Base-by-base conservation (phyloP, 2,888 invertebrate species). In the Aphidius colemani region DNA sequence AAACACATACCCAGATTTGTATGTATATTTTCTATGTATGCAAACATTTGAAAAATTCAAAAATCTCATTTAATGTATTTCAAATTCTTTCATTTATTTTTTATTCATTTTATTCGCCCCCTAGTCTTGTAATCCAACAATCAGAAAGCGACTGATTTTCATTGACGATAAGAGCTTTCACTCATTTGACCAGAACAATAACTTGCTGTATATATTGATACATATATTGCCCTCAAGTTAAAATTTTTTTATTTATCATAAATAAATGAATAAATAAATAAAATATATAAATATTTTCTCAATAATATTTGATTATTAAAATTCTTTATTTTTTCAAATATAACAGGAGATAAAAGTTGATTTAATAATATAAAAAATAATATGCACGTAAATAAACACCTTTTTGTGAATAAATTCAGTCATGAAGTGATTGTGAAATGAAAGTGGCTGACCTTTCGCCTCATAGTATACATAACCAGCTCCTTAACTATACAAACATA, bases 381-480 rank as follows among this genome's bases (percentile, higher is more conserved):
- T 30, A 30, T 30, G 30, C 30, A 30, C 30, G 30, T 30, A 30
- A 30, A 30, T 30, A 30, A 30, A 30, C 30, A 30, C 30, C 30
- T 30, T 30, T 30, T 30, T 30, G 30, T 30, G 30, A 30, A 30
- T 30, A 30, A 30, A 30, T 30, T 30, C 30, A 30, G 30, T 30
- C 30, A 30, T 10, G 51, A 18, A 39, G 69, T 66, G 61, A 70
- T 77, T 75, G 73, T 70, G 73, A 75, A 77, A 76, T 67, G 70
- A 71, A 73, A 70, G 73, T 66, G 61, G 70, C 46, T 74, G 73
- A 77, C 72, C 76, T 77, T 75, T 75, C 70, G 69, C 70, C 72
- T 69, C 63, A 51, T 45, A 66, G 56, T 30, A 30, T 30, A 30
- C 30, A 30, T 30, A 30, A 64, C 60, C 44, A 30, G 30, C 30